Percentiles rank a stretch among this genome's conserved stretches.
Evolutionary conservation across 2,888 invertebrate species (phyloP).

Genomic region (Tribolium freemani): DNA sequence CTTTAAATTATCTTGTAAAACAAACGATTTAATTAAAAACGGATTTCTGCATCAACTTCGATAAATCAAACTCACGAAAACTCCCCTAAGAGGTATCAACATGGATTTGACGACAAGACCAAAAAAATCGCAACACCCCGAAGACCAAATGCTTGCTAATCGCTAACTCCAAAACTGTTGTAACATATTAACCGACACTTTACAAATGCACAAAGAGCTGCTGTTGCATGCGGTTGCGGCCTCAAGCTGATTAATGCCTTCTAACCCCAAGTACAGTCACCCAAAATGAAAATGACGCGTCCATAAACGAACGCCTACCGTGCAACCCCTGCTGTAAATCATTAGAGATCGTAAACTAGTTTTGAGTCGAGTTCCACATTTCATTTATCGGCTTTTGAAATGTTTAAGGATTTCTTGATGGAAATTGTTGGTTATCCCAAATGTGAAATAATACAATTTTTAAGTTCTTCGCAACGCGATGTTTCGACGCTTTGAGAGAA

Average conservation of each 20-base stretch:
- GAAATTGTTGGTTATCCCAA: too few species aligned
- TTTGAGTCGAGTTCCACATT: too few species aligned
- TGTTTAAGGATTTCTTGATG: too few species aligned
- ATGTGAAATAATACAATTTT: too few species aligned
- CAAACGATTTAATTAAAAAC: constrained; percentile 37
- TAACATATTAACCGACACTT: neutral
- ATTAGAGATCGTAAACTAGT: too few species aligned
- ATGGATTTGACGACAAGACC: constrained; percentile 1
- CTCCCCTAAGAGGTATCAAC: constrained; percentile 1
- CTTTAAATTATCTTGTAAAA: constrained; percentile 37
- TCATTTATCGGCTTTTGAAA: too few species aligned
- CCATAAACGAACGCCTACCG: too few species aligned
- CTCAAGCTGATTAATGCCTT: neutral
- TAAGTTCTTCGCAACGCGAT: too few species aligned
- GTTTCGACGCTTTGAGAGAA: too few species aligned
- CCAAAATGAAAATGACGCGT: too few species aligned
- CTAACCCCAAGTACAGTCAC: too few species aligned
- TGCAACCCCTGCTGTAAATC: too few species aligned
- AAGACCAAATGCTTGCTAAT: neutral
- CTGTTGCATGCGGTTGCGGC: neutral
- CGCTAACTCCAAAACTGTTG: neutral
- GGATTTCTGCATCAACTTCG: constrained; percentile 29
- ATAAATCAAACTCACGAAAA: constrained; percentile 16
- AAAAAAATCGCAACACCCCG: neutral
- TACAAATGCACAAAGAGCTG: neutral